Percentiles rank a stretch among this genome's conserved stretches.
phyloP scores from a whole-genome alignment of 2,797 vertebrate species.

The Vespertilio murinus region DNA sequence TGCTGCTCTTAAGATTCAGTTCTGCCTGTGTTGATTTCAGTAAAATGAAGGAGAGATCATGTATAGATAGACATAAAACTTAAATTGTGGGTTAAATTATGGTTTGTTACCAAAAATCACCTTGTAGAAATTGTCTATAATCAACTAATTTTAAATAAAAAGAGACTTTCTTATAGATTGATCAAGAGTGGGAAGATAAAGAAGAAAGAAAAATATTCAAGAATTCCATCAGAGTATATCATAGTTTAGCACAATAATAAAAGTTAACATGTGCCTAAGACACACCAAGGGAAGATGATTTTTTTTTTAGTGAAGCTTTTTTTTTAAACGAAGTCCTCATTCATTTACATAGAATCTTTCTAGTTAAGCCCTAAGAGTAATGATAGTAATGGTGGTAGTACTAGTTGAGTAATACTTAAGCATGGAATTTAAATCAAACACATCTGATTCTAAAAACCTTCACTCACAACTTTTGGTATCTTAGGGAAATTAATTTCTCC shows the following conservation, averaged over 20 bases:
- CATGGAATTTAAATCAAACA: neutral
- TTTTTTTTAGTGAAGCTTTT: neutral
- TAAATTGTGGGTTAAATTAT: neutral
- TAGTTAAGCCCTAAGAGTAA: neutral
- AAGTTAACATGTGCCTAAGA: neutral
- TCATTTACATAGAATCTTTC: neutral
- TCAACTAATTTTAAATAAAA: neutral
- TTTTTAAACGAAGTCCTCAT: neutral
- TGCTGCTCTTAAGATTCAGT: neutral
- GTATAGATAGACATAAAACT: neutral
- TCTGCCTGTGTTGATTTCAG: neutral
- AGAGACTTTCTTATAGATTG: neutral
- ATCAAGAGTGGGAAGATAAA: neutral
- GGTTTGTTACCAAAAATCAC: neutral
- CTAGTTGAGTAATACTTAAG: no score
- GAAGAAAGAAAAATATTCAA: neutral
- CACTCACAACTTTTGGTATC: neutral
- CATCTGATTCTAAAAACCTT: neutral
- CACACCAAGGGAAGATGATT: neutral
- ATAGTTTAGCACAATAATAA: neutral
- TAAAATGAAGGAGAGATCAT: neutral
- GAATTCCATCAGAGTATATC: neutral
- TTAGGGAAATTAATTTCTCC: neutral
- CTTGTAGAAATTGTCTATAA: neutral
- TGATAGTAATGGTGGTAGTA: neutral